Base-by-base conservation (phyloP, 1,140 invertebrate genomes). In the Mylabris phalerata region DNA sequence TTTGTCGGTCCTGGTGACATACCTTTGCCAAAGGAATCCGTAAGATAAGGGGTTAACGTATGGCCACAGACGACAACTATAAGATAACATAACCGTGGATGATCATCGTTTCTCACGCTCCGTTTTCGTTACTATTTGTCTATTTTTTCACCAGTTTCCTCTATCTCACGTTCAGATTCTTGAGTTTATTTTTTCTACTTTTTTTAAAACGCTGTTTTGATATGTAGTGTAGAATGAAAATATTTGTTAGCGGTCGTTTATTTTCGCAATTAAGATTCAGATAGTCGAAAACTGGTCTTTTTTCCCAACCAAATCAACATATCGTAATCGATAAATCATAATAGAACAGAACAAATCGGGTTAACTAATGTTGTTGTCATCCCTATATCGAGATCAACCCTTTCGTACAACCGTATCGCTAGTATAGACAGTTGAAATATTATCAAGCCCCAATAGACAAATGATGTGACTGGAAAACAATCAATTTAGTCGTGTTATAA, bases 31-130 rank as follows among this genome's bases (percentile, higher is more conserved):
- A 61, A 61, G 63, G 67, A 69, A 69, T 69, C 60, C 58, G 55
- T 32, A 45, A 69, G 67, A 69, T 69, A 69, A 69, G 67, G 66
- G 67, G 64, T 69, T 69, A 69, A 69, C 66, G 62, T 69, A 69
- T 69, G 60, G 64, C 64, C 62, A 59, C 62, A 32, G 66, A 69
- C 66, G 57, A 59, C 55, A 58, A 62, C 57, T 42, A 42, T 60
- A 60, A 69, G 66, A 67, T 67, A 69, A 69, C 60, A 61, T 9
- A 42, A n/a, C 19, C 57, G 59, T 54, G 58, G 57, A 64, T 64
- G 60, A 67, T 67, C 60, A 54, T 58, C 57, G 64, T 68, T 59
- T 70, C 69, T 70, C 67, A 70, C 69, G 68, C 67, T 70, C 68
- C 58, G 64, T 59, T 67, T 63, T 63, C 49, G 46, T 57, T 41